Evolutionary conservation across 2,797 vertebrate species (phyloP).

Genomic region (Antennarius maculatus): DNA sequence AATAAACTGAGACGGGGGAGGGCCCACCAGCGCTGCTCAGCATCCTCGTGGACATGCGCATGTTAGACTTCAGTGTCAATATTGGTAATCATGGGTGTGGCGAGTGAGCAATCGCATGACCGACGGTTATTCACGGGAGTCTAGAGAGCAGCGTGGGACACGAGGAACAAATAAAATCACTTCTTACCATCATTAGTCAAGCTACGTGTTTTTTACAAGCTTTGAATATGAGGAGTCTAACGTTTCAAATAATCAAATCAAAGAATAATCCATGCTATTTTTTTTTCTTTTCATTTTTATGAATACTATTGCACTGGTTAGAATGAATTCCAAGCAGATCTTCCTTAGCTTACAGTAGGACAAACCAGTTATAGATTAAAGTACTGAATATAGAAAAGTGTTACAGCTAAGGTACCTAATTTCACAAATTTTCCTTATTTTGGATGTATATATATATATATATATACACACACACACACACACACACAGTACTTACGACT

Average conservation of each 20-base stretch:
- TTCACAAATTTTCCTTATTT: no score
- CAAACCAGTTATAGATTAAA: neutral
- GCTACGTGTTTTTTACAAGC: no score
- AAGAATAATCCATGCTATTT: no score
- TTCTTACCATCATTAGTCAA: no score
- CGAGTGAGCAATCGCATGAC: conserved; percentile 55
- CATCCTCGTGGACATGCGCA: conserved; percentile 68
- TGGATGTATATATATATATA: no score
- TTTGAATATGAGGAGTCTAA: no score
- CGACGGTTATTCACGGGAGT: conserved; percentile 28
- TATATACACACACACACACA: no score
- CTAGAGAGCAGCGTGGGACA: conserved; percentile 8
- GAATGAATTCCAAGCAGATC: neutral
- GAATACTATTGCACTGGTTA: neutral
- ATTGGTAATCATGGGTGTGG: conserved; percentile 77
- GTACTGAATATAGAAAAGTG: neutral
- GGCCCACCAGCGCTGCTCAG: conserved; percentile 59
- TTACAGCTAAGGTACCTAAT: no score
- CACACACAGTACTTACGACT: neutral
- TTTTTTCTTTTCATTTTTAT: neutral
- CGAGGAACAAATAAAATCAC: neutral
- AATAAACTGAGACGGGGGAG: conserved; percentile 7
- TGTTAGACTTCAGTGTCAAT: conserved; percentile 59
- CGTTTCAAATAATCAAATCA: no score
- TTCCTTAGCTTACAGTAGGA: neutral